A percentile compares a stretch with the other conserved stretches of the same genome.
Evolutionary conservation across 2,113 vertebrate species (phyloP).

Genomic region (Anseranas semipalmata): DNA sequence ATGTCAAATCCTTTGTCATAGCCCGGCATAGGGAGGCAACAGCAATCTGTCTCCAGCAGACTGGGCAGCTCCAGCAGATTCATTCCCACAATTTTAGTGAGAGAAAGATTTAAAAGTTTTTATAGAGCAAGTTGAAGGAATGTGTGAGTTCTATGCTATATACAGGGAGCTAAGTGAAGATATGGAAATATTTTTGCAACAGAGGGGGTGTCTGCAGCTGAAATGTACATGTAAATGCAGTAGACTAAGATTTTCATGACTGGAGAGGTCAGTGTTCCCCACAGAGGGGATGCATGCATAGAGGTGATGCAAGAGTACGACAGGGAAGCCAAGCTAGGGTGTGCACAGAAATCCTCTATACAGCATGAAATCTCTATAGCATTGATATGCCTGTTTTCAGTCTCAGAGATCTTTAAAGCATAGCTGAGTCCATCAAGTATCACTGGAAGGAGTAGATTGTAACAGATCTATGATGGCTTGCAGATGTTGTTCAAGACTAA

Average conservation of each 20-base stretch:
- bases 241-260: background rate
- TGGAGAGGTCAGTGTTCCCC: too few relatives aligned
- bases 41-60: background rate
- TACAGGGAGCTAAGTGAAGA: background rate
- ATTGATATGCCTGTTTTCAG: background rate
- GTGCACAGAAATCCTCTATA: background rate
- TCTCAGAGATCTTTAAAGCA: background rate
- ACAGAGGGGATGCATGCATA: background rate
- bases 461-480: background rate
- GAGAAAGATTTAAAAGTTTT: background rate
- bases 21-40: background rate
- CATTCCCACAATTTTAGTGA: background rate
- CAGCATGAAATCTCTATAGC: background rate
- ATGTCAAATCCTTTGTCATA: background rate
- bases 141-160: background rate
- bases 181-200: background rate
- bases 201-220: background rate
- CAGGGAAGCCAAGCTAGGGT: background rate
- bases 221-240: background rate
- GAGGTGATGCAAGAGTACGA: background rate
- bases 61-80: background rate
- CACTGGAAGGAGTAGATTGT: background rate
- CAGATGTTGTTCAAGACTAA: background rate
- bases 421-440: background rate
- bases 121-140: background rate